phyloP scores from a whole-genome alignment of 2,888 invertebrate species.

The Asteroscopus sphinx region DNA sequence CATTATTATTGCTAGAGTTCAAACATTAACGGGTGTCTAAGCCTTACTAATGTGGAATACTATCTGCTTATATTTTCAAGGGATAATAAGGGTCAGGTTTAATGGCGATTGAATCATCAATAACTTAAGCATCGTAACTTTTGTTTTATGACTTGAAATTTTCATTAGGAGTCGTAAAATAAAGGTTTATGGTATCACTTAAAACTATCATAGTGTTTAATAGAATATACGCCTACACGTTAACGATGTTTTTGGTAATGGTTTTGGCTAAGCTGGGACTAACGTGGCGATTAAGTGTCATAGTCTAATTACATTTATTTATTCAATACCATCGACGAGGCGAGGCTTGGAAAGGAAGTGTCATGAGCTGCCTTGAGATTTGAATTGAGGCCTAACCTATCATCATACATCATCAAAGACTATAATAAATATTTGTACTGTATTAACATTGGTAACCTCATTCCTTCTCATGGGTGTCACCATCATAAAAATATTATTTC shows the following conservation, averaged over 20 bases:
- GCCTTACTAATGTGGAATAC: conserved; percentile 40
- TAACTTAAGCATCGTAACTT: conserved; percentile 41
- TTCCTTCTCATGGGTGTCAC: not conserved
- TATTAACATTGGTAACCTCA: not conserved
- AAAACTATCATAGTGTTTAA: conserved; percentile 39
- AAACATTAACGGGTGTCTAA: conserved; percentile 40
- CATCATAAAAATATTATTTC: not conserved
- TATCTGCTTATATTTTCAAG: conserved; percentile 47
- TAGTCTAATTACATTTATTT: too few species aligned
- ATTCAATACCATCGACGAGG: too few species aligned
- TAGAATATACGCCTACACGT: conserved; percentile 11
- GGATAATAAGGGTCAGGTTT: conserved; percentile 57
- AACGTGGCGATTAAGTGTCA: too few species aligned
- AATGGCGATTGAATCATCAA: conserved; percentile 50
- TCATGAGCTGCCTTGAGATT: too few species aligned
- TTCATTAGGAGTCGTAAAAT: conserved; percentile 50
- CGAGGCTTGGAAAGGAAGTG: too few species aligned
- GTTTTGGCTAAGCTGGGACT: conserved; percentile 1
- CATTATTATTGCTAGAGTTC: conserved; percentile 45
- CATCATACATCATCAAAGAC: too few species aligned
- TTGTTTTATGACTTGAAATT: conserved; percentile 49
- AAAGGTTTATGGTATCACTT: conserved; percentile 44
- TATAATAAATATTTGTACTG: not conserved
- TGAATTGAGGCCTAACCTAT: too few species aligned
- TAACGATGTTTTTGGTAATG: conserved; percentile 17